Percentiles rank a stretch among this genome's conserved stretches.
Evolutionary conservation across 2,113 vertebrate genomes (phyloP).

Genomic region (Circaetus cinerascens): DNA sequence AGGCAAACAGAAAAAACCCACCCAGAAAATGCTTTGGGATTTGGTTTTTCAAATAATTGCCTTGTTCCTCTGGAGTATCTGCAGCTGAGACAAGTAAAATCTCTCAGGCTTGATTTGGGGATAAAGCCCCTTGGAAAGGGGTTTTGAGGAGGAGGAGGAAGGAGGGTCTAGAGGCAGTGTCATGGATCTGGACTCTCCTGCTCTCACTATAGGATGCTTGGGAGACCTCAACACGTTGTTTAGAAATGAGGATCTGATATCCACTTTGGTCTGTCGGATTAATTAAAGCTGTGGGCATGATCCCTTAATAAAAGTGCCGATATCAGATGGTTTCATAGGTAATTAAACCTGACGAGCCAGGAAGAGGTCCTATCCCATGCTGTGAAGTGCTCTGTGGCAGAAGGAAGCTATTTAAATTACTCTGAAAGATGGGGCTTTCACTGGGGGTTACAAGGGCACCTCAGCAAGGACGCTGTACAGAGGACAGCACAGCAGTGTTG

Average conservation of each 20-base stretch:
- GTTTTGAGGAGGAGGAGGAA: neutral
- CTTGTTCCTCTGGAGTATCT: neutral
- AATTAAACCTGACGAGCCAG: neutral
- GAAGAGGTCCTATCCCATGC: neutral
- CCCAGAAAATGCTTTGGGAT: neutral
- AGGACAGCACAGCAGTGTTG: neutral
- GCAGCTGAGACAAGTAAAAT: neutral
- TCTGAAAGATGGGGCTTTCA: neutral
- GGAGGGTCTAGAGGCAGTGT: neutral
- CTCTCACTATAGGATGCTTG: accelerated
- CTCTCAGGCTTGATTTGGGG: neutral
- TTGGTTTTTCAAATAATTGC: neutral
- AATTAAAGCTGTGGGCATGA: neutral
- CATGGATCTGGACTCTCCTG: neutral
- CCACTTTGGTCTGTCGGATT: neutral
- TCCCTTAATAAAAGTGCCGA: neutral
- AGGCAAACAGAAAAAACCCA: neutral
- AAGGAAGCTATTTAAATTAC: neutral
- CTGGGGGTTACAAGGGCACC: neutral
- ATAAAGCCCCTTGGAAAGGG: neutral
- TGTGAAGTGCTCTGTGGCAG: neutral
- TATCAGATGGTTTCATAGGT: neutral
- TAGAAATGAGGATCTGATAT: neutral
- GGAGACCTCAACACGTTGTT: neutral
- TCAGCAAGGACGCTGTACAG: neutral